A percentile compares a stretch with the other conserved stretches of the same genome.
Evolutionary conservation across 2,888 invertebrate species (phyloP).

Genomic region (Lathronympha strigana): DNA sequence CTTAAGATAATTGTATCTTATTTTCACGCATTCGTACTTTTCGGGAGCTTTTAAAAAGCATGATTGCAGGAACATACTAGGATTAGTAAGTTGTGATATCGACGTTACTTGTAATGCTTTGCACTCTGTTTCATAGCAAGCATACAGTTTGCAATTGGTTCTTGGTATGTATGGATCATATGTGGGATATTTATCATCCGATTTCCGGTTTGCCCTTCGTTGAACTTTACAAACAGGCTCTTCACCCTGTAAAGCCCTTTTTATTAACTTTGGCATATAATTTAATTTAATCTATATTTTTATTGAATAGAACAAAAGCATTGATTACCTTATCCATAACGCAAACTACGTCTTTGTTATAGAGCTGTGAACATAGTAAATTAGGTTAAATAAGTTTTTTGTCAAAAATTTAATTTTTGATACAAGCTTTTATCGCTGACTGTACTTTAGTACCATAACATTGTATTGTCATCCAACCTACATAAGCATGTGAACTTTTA

Average conservation of each 20-base stretch:
- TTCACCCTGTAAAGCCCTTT: constrained; percentile 31
- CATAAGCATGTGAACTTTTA: no score
- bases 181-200: constrained; percentile 56
- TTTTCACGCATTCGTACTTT: constrained; percentile 60
- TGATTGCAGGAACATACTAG: constrained; percentile 55
- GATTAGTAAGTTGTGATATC: constrained; percentile 61
- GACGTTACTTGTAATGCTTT: constrained; percentile 56
- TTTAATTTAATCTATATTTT: constrained; percentile 18
- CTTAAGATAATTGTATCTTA: constrained; percentile 68
- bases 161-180: constrained; percentile 74
- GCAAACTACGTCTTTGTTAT: constrained; percentile 70
- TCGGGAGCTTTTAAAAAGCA: constrained; percentile 55
- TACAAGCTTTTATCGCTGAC: no score
- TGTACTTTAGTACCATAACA: no score
- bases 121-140: constrained; percentile 63
- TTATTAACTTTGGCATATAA: no score
- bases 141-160: constrained; percentile 57
- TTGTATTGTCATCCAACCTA: no score
- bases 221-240: constrained; percentile 57
- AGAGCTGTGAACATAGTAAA: constrained; percentile 54
- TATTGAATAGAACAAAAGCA: neutral
- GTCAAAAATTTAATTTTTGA: neutral
- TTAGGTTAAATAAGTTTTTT: neutral
- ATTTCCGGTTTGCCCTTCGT: constrained; percentile 48
- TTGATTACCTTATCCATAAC: constrained; percentile 64